Conservation (phyloP, 2,797 vertebrate species). For the Denticeps clupeoides region DNA sequence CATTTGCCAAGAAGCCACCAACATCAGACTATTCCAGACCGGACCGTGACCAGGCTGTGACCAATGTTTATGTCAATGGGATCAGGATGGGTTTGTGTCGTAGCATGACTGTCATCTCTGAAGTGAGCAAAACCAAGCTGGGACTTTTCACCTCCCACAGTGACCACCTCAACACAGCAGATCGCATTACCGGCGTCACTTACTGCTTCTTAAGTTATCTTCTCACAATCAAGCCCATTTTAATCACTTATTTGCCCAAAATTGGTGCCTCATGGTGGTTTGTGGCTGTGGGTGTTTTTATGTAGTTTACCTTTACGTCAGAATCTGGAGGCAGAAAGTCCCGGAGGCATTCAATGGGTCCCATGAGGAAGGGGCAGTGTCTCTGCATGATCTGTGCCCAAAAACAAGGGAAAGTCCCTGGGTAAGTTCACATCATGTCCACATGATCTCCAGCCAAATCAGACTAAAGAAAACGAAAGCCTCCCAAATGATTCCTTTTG, state of each 20-base stretch:
- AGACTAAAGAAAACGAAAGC: no score
- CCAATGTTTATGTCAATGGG: slow-evolving; percentile 53
- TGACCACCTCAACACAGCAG: slow-evolving; percentile 27
- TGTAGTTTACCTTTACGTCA: slow-evolving; percentile 71
- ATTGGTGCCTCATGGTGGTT: slow-evolving; percentile 20
- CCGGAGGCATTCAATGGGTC: slow-evolving; percentile 66
- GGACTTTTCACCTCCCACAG: not conserved
- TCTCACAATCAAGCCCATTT: no score
- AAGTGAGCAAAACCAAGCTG: slow-evolving; percentile 40
- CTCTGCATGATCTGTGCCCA: slow-evolving; percentile 67
- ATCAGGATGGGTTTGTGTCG: slow-evolving; percentile 45
- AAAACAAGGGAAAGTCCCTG: no score
- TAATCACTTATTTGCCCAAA: slow-evolving; percentile 4
- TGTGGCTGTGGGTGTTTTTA: not conserved
- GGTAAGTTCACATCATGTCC: not conserved
- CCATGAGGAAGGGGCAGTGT: slow-evolving; percentile 77
- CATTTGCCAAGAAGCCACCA: no score
- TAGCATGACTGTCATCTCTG: slow-evolving; percentile 47
- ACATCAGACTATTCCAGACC: no score
- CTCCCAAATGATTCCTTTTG: no score
- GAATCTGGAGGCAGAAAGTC: slow-evolving; percentile 63
- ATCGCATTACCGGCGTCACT: slow-evolving; percentile 12
- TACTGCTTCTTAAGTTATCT: slow-evolving; percentile 3
- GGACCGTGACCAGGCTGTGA: not conserved
- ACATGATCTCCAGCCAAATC: not conserved